Conservation (phyloP, 2,888 invertebrate species). For the Siphlonurus alternatus region DNA sequence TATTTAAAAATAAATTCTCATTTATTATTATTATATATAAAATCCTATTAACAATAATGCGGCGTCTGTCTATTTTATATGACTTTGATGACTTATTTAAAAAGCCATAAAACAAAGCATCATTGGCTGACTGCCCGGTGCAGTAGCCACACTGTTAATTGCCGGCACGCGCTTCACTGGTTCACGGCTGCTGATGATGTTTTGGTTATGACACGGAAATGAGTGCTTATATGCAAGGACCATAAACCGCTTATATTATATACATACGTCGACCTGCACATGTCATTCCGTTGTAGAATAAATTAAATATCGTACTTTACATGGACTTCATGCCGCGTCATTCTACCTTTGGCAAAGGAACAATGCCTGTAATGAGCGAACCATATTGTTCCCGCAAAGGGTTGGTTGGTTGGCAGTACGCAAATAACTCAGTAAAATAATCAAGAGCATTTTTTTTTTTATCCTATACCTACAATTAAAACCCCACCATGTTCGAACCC, state of each 20-base stretch:
- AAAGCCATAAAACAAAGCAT: background rate
- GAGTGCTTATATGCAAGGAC: background rate
- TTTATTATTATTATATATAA: too few relatives aligned
- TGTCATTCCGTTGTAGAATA: background rate
- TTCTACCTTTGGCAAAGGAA: too few relatives aligned
- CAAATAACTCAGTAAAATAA: too few relatives aligned
- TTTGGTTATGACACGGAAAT: background rate
- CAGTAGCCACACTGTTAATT: background rate
- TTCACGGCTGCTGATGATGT: background rate
- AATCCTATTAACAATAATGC: too few relatives aligned
- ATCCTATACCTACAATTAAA: too few relatives aligned
- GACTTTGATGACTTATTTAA: background rate
- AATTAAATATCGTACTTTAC: background rate
- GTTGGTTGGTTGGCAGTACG: too few relatives aligned
- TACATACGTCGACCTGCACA: background rate
- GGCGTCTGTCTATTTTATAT: too few relatives aligned
- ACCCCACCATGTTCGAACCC: too few relatives aligned
- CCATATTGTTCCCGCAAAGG: too few relatives aligned
- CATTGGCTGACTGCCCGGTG: background rate
- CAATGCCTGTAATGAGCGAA: too few relatives aligned
- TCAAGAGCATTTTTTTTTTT: too few relatives aligned
- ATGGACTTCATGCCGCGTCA: background rate
- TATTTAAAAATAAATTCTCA: too few relatives aligned
- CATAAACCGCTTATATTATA: background rate
- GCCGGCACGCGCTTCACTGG: background rate